A percentile compares a stretch with the other conserved stretches of the same genome.
These are phyloP conservation scores for Gila robusta DNA, from an alignment of 2,797 vertebrate species.

Conservation along the genomic window DNA sequence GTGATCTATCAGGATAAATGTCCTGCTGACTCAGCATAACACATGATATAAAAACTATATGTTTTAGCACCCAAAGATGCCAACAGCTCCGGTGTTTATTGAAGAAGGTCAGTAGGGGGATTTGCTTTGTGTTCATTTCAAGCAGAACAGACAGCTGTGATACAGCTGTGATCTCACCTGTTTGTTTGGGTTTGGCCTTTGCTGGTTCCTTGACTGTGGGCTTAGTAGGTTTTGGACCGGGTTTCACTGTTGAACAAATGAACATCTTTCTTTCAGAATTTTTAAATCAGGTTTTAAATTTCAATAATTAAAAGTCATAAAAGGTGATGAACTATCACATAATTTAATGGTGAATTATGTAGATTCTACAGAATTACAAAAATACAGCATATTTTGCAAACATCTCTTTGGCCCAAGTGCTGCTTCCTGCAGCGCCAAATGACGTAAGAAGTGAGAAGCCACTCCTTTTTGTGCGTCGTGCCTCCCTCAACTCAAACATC, in stretches of 20 bases:
- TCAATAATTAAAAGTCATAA: neutral
- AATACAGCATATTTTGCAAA: neutral
- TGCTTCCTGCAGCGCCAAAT: neutral
- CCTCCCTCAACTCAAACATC: neutral
- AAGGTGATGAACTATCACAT: neutral
- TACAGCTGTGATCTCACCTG: conserved; percentile 65
- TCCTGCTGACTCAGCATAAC: neutral
- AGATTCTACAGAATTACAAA: neutral
- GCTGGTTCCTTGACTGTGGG: conserved; percentile 78
- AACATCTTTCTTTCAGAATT: conserved; percentile 55
- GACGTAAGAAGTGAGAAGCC: neutral
- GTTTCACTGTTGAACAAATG: conserved; percentile 60
- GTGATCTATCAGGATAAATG: neutral
- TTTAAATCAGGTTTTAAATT: neutral
- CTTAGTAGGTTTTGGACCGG: conserved; percentile 72
- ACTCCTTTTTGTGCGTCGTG: neutral
- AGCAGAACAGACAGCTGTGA: no score
- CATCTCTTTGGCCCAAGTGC: neutral
- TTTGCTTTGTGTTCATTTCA: conserved; percentile 2
- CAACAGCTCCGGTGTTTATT: conserved; percentile 1
- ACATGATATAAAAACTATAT: neutral
- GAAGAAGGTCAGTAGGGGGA: neutral
- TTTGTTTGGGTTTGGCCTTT: conserved; percentile 71
- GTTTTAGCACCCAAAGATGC: neutral
- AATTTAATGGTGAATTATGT: neutral